Conservation (phyloP, 2,113 vertebrate genomes). For the Bufo gargarizans region DNA sequence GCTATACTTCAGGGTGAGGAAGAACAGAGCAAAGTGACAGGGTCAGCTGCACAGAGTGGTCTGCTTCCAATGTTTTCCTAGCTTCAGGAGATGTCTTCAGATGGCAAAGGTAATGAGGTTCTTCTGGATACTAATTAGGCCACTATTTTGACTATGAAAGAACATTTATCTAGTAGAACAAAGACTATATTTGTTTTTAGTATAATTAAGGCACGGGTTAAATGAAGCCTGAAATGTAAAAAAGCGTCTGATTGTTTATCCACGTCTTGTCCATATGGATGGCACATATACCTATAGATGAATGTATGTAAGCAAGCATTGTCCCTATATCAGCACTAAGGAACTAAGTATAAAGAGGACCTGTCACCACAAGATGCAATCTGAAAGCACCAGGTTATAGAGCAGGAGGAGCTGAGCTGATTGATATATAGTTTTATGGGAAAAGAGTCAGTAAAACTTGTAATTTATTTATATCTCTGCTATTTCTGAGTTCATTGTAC, state of each 20-base stretch:
- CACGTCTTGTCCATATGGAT: background rate
- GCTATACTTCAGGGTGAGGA: constrained; percentile 29
- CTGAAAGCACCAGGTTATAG: too few relatives aligned
- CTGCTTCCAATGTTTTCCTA: constrained; percentile 11
- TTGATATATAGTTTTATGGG: too few relatives aligned
- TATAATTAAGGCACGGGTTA: background rate
- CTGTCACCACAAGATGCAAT: background rate
- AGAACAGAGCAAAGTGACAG: constrained; percentile 42
- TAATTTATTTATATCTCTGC: too few relatives aligned
- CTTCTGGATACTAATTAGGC: background rate
- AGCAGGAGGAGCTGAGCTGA: too few relatives aligned
- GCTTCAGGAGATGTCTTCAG: constrained; percentile 21
- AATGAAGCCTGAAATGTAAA: background rate
- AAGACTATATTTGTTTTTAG: background rate
- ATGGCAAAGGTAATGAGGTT: constrained; percentile 8
- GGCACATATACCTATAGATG: background rate
- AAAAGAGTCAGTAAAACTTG: too few relatives aligned
- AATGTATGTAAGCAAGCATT: background rate
- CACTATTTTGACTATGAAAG: background rate
- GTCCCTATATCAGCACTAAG: background rate
- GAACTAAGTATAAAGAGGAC: background rate
- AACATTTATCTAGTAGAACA: background rate
- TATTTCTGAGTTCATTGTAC: too few relatives aligned
- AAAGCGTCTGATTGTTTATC: background rate
- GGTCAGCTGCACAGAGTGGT: constrained; percentile 18